These are phyloP conservation scores for Tridacna crocea DNA, from an alignment of 2,888 invertebrate species.

Conservation along the genomic window DNA sequence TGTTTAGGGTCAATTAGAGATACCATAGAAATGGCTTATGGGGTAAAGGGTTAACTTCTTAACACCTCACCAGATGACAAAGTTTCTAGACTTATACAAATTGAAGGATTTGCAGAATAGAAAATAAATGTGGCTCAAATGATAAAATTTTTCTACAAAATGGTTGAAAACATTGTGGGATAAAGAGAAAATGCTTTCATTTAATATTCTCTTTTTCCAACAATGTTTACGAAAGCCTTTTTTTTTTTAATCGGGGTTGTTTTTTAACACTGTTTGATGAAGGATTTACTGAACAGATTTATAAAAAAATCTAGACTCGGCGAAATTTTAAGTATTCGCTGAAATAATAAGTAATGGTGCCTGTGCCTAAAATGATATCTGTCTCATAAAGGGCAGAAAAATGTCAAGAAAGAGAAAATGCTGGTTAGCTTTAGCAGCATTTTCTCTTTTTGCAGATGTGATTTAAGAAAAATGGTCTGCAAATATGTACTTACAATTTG, in stretches of 20 bases:
- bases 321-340: too few species aligned
- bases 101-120: too few species aligned
- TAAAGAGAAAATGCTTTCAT: not conserved
- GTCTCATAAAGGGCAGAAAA: not conserved
- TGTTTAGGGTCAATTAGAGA: too few species aligned
- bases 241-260: not conserved
- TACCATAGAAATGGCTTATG: too few species aligned
- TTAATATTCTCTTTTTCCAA: not conserved
- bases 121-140: not conserved
- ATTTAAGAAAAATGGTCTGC: not conserved
- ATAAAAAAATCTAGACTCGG: not conserved
- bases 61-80: too few species aligned
- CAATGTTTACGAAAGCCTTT: slow-evolving; percentile 5
- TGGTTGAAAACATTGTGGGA: not conserved
- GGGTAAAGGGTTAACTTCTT: too few species aligned
- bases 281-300: not conserved
- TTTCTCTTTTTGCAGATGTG: not conserved
- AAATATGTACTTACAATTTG: not conserved
- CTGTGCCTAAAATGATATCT: not conserved
- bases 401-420: not conserved
- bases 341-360: too few species aligned
- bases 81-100: too few species aligned
- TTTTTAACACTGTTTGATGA: not conserved
- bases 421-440: not conserved
- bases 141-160: not conserved